These are phyloP conservation scores for Melanostoma scalare DNA, from an alignment of 2,888 invertebrate species.

Conservation along the genomic window DNA sequence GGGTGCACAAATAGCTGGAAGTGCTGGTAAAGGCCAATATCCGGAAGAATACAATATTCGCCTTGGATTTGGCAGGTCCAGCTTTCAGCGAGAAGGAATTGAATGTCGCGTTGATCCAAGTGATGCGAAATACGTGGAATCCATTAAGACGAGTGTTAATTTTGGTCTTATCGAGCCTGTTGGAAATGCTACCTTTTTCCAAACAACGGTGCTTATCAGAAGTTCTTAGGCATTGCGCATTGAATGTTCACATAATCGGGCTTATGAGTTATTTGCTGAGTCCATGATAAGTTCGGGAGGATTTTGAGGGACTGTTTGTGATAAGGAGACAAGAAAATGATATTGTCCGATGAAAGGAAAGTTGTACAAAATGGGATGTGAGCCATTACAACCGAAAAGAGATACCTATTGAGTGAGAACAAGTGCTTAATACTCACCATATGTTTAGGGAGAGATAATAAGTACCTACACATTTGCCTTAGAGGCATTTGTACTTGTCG, in stretches of 20 bases:
- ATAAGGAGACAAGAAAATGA: constrained; percentile 76
- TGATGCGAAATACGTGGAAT: constrained; percentile 81
- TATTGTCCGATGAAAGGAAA: constrained; percentile 76
- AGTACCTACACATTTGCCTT: too few relatives aligned
- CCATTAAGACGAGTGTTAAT: constrained; percentile 81
- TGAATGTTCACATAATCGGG: constrained; percentile 80
- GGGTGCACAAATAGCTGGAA: constrained; percentile 81
- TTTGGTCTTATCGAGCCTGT: constrained; percentile 80
- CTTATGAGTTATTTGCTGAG: constrained; percentile 80
- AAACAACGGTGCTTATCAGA: constrained; percentile 81
- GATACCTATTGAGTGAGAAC: constrained; percentile 80
- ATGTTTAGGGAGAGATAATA: constrained; percentile 75
- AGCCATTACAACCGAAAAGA: constrained; percentile 79
- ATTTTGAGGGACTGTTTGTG: constrained; percentile 79
- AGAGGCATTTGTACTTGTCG: constrained; percentile 6
- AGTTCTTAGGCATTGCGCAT: constrained; percentile 79
- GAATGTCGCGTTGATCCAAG: constrained; percentile 79
- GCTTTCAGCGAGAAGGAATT: constrained; percentile 77
- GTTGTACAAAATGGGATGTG: constrained; percentile 81
- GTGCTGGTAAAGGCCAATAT: constrained; percentile 74
- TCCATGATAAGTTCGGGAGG: constrained; percentile 78
- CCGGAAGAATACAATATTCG: constrained; percentile 80
- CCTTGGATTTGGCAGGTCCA: constrained; percentile 82
- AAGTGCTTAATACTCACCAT: constrained; percentile 76
- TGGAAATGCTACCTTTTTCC: constrained; percentile 82